Base-by-base conservation (phyloP, 2,113 vertebrate genomes). In the Proterorhinus semilunaris region DNA sequence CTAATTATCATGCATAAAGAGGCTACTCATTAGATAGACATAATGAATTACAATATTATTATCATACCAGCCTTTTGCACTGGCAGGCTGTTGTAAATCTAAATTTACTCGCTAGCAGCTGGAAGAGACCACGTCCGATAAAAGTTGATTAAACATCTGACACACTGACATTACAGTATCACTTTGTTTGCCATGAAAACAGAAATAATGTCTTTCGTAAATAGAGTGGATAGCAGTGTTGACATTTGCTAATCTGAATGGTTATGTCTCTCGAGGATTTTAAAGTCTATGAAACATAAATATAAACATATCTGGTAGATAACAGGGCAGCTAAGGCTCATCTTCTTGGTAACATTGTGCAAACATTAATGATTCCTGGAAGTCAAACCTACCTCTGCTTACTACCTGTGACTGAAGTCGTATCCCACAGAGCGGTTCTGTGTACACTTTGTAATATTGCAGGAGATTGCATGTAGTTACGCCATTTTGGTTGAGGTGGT, bases 371-470 rank as follows among this genome's bases (percentile, higher is more conserved):
- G 49, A 50, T 50, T n/a, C 51, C n/a, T 53, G 51, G 51, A 53
- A 53, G n/a, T 53, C 51, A 53, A n/a, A 53, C 8, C 15, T n/a
- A 7, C 6, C 27, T 58, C 10, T 58, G 7, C 55, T 58, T 3
- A 42, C 10, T 36, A 12, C 10, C 21, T 45, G 4, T 42, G 11
- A 42, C 6, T 45, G 58, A 61, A 61, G 7, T 45, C 7, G 13
- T 9, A 44, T 42, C 15, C 58, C 58, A 59, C 57, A 59, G 36
- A 59, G 57, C 27, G 13, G 7, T 36, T 43, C 12, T n/a, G 42
- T n/a, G 55, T 42, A 42, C 27, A 57, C 27, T 58, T 55, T 55
- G 53, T 55, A 55, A 27, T 27, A 55, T 27, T 42, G 55, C 55
- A 7, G 27, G 27, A 42, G 42, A 45, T 61, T 61, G 42, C 58